Percentiles rank a stretch among this genome's conserved stretches.
Evolutionary conservation across 2,797 vertebrate genomes (phyloP).

Genomic region (Rhodeus uyekii): DNA sequence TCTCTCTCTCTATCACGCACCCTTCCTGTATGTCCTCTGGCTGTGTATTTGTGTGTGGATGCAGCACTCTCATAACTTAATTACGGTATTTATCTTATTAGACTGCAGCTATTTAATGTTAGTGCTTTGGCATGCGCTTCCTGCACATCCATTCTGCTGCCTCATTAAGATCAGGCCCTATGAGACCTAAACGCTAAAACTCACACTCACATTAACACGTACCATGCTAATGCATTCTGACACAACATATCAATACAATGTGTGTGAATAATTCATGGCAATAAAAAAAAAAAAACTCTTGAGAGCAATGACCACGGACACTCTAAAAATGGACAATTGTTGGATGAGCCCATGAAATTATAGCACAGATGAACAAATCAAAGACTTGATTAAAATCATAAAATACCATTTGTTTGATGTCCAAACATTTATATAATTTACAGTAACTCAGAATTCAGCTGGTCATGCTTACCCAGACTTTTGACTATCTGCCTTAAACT

Average conservation of each 20-base stretch:
- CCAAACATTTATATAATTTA: not conserved
- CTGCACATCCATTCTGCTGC: constrained; percentile 52
- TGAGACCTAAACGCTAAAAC: constrained; percentile 52
- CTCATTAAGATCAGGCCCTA: constrained; percentile 55
- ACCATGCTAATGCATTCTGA: constrained; percentile 37
- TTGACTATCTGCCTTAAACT: not conserved
- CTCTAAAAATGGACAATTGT: not conserved
- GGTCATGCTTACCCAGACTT: not conserved
- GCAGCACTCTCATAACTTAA: constrained; percentile 57
- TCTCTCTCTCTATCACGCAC: not conserved
- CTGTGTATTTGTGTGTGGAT: constrained; percentile 51
- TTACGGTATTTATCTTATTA: constrained; percentile 63
- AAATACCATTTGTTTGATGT: constrained; percentile 17
- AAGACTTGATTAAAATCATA: not conserved
- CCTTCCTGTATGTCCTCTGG: constrained; percentile 50
- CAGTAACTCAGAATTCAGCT: too few relatives aligned
- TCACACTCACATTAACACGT: constrained; percentile 37
- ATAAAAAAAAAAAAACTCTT: not conserved
- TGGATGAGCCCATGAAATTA: not conserved
- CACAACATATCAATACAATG: constrained; percentile 38
- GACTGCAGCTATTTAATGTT: constrained; percentile 57
- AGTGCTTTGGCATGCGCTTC: constrained; percentile 56
- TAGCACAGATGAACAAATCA: not conserved
- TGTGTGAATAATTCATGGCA: constrained; percentile 38
- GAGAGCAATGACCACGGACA: not conserved